These are phyloP conservation scores for Orchesella cincta DNA, from an alignment of 1,140 invertebrate species.

Conservation along the genomic window DNA sequence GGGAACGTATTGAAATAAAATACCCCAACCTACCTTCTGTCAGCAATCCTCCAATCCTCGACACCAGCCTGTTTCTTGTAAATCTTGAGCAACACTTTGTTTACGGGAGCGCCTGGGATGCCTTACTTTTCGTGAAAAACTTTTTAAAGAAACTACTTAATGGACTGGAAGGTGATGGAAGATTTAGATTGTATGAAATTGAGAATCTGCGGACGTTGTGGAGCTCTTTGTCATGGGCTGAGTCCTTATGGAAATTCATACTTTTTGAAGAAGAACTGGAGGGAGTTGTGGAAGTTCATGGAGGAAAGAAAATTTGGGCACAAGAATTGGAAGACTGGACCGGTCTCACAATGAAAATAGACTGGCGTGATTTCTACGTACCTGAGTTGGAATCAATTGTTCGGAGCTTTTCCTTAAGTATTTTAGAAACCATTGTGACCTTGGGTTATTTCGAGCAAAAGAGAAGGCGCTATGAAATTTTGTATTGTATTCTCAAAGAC, in stretches of 20 bases:
- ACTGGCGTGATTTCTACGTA: background rate
- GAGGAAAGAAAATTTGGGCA: background rate
- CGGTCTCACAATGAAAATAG: conserved; percentile 4
- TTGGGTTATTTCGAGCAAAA: background rate
- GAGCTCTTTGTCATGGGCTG: background rate
- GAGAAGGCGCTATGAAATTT: background rate
- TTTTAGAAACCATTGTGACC: conserved; percentile 9
- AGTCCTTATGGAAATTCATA: background rate
- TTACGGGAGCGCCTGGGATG: background rate
- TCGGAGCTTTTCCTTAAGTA: background rate
- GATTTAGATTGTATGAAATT: background rate
- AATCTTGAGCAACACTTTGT: background rate
- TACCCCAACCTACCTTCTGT: background rate
- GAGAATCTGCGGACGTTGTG: background rate
- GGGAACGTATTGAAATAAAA: background rate
- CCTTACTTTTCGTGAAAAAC: background rate
- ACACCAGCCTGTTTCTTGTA: background rate
- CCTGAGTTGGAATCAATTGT: background rate
- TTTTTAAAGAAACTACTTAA: background rate
- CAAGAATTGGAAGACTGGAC: background rate
- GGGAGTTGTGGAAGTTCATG: background rate
- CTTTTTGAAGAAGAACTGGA: background rate
- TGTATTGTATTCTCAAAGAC: conserved; percentile 3
- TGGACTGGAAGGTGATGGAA: background rate
- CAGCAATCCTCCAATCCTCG: background rate